These are phyloP conservation scores for Maccullochella peelii DNA, from an alignment of 2,113 vertebrate genomes.

Conservation along the genomic window DNA sequence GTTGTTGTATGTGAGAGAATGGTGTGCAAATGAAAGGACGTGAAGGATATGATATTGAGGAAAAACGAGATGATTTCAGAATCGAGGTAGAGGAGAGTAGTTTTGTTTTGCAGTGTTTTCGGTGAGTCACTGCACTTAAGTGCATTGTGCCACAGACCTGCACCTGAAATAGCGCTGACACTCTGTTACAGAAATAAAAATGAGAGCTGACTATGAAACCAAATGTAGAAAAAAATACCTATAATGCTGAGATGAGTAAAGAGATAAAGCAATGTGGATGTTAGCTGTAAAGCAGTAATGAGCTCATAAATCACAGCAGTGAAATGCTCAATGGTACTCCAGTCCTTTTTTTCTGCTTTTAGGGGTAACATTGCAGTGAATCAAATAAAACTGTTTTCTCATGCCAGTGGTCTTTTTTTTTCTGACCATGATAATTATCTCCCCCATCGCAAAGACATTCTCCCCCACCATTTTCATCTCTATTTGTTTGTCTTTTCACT, in stretches of 20 bases:
- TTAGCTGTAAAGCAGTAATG: conserved; percentile 72
- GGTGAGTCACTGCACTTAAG: conserved; percentile 57
- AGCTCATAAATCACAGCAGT: conserved; percentile 77
- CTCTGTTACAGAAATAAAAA: conserved; percentile 53
- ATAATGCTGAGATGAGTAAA: conserved; percentile 45
- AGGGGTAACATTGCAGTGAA: conserved; percentile 24
- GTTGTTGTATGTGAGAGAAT: conserved; percentile 47
- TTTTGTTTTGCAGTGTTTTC: conserved; percentile 50
- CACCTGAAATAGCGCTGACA: conserved; percentile 53
- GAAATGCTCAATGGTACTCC: conserved; percentile 43
- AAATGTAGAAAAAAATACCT: conserved; percentile 43
- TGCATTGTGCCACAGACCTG: conserved; percentile 45
- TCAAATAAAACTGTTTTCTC: conserved; percentile 57
- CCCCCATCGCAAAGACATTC: conserved; percentile 41
- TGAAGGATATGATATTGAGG: conserved; percentile 43
- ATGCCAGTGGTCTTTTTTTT: conserved; percentile 34
- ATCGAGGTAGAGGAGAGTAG: conserved; percentile 45
- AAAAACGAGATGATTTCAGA: conserved; percentile 47
- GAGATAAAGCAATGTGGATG: conserved; percentile 62
- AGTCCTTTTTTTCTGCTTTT: conserved; percentile 52
- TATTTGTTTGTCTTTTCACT: conserved; percentile 60
- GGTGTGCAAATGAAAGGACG: conserved; percentile 46
- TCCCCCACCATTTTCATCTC: conserved; percentile 53
- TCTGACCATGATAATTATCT: conserved; percentile 59
- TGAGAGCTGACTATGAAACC: conserved; percentile 27